Percentiles rank a stretch among this genome's conserved stretches.
Conservation (phyloP, 2,797 vertebrate species). For the Helicolenus hilgendorfi region DNA sequence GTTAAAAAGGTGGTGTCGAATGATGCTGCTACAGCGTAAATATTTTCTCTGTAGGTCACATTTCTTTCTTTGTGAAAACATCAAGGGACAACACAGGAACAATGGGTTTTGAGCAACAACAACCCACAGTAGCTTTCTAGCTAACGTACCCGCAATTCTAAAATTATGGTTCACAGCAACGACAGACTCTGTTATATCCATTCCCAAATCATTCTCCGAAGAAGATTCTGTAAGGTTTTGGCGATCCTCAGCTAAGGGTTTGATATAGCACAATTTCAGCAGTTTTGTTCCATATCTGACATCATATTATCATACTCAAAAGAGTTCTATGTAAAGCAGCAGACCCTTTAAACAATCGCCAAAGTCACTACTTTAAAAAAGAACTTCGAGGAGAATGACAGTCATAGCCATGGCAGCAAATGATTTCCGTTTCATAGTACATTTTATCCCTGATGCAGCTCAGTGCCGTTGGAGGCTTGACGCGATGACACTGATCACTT, state of each 20-base stretch:
- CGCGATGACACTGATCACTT: neutral
- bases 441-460: neutral
- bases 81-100: neutral
- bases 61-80: neutral
- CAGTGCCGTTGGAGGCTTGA: neutral
- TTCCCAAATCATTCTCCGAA: too few relatives aligned
- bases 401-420: neutral
- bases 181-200: too few relatives aligned
- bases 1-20: neutral
- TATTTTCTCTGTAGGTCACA: neutral
- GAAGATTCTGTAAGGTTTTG: neutral
- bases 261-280: neutral
- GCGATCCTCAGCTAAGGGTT: neutral
- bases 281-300: neutral
- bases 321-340: neutral
- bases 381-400: neutral
- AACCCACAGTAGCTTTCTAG: neutral
- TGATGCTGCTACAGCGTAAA: neutral
- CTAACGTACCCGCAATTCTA: neutral
- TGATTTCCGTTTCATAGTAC: neutral
- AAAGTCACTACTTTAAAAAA: neutral
- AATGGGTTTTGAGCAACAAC: neutral
- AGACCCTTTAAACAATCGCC: neutral
- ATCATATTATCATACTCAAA: neutral
- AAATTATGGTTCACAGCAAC: too few relatives aligned